Conservation (phyloP, 2,113 vertebrate genomes). For the Raja brachyura region DNA sequence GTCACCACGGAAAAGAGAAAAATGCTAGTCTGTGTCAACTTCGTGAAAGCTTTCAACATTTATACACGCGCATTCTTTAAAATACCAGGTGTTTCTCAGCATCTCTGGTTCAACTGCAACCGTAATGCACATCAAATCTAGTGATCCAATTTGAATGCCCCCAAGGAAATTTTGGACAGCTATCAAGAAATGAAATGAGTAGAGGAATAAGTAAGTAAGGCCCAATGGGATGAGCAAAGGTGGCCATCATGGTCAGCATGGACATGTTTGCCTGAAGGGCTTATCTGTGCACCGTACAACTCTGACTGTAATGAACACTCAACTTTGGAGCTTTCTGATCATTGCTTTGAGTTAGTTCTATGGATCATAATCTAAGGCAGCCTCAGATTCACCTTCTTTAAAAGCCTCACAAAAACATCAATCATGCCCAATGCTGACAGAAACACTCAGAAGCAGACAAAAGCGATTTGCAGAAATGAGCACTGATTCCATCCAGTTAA, state of each 20-base stretch:
- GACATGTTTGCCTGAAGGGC: too few species aligned
- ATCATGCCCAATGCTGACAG: neutral
- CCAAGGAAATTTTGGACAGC: neutral
- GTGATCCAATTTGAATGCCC: neutral
- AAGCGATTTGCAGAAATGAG: neutral
- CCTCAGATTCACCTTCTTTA: neutral
- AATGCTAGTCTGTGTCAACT: neutral
- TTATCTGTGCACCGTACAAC: too few species aligned
- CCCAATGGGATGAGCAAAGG: too few species aligned
- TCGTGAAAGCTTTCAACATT: neutral
- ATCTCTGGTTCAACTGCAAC: neutral
- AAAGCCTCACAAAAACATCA: neutral
- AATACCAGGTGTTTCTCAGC: neutral
- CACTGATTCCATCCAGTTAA: neutral
- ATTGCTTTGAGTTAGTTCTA: neutral
- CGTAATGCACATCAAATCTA: neutral
- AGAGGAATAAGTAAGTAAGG: too few species aligned
- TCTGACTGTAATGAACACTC: too few species aligned
- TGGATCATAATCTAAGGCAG: neutral
- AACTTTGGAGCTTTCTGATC: neutral
- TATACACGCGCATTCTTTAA: neutral
- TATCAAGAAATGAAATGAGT: too few species aligned
- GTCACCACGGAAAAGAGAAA: neutral
- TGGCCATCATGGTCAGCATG: too few species aligned
- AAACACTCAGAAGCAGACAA: neutral